Conservation (phyloP, 2,797 vertebrate species). For the Parauchenoglanis ngamensis region DNA sequence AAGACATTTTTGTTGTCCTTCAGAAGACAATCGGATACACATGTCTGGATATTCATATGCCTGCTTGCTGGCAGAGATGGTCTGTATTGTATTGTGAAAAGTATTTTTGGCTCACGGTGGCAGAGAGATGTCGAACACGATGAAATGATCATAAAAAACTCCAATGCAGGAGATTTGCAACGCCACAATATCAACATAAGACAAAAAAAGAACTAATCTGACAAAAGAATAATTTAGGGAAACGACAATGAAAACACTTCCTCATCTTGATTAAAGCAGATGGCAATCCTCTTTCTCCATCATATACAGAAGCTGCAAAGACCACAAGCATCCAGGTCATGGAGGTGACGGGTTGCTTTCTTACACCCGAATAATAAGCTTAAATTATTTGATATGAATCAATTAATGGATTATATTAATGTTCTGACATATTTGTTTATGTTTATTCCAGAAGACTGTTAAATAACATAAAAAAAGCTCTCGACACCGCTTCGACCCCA, state of each 20-base stretch:
- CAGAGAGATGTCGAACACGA: not conserved
- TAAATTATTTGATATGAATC: too few relatives aligned
- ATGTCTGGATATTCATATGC: not conserved
- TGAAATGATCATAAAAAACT: not conserved
- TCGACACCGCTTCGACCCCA: not conserved
- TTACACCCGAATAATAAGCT: not conserved
- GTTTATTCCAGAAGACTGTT: not conserved
- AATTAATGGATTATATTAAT: too few relatives aligned
- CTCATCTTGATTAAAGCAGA: not conserved
- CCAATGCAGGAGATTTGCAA: not conserved
- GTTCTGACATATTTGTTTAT: not conserved
- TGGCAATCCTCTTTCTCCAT: not conserved
- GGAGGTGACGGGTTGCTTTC: not conserved
- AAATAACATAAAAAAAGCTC: not conserved
- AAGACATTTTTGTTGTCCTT: not conserved
- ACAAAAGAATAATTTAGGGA: not conserved
- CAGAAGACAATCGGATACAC: not conserved
- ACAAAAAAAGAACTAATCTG: not conserved
- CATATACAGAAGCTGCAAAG: not conserved
- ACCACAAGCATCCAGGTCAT: not conserved
- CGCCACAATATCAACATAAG: not conserved
- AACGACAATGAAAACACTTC: not conserved
- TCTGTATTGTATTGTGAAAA: slow-evolving; percentile 8
- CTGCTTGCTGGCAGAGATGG: not conserved
- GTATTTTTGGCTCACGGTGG: not conserved